Evolutionary conservation across 2,797 vertebrate species (phyloP).

Genomic region (Carcharodon carcharias): DNA sequence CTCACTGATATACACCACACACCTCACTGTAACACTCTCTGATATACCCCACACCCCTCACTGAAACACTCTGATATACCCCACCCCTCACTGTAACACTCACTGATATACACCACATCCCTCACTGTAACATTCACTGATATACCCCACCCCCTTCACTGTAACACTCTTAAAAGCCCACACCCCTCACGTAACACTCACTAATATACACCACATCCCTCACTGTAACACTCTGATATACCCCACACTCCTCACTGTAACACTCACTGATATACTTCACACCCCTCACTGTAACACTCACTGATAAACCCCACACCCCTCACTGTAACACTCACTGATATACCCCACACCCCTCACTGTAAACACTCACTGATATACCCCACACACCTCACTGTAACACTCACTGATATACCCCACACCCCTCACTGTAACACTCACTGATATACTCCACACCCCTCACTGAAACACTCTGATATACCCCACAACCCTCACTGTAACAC

Average conservation of each 20-base stretch:
- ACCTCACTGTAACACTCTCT: neutral
- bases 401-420: neutral
- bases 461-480: neutral
- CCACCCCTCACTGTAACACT: neutral
- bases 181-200: no score
- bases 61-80: neutral
- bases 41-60: neutral
- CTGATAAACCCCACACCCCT: neutral
- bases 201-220: neutral
- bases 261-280: neutral
- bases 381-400: neutral
- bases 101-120: neutral
- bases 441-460: neutral
- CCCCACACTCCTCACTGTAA: neutral
- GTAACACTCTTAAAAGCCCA: no score
- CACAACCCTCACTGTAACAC: neutral
- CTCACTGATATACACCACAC: neutral
- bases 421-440: neutral
- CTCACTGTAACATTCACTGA: neutral
- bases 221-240: neutral
- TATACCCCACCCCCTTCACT: neutral
- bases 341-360: neutral
- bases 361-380: neutral
- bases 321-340: neutral
- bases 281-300: neutral